These are phyloP conservation scores for Cyprinodon brontotheroides DNA, from an alignment of 2,113 vertebrate species.

Conservation along the genomic window DNA sequence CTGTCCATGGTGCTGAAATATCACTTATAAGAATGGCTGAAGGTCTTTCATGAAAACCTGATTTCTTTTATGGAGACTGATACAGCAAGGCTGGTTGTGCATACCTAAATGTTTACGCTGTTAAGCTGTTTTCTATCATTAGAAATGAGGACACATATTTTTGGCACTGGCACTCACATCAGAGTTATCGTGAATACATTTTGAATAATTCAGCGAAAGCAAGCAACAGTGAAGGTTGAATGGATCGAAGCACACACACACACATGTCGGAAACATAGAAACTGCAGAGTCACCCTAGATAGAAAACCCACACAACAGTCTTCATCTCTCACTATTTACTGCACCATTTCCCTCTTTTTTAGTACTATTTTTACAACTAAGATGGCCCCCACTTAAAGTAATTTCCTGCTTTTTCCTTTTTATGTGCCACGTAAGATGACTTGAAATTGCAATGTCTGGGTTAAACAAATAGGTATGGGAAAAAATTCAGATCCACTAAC, in stretches of 20 bases:
- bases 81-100: neutral
- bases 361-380: neutral
- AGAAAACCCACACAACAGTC: neutral
- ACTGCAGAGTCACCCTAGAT: conserved; percentile 36
- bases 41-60: neutral
- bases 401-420: neutral
- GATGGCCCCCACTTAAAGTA: neutral
- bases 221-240: neutral
- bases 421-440: neutral
- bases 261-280: conserved; percentile 14
- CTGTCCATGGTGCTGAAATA: conserved; percentile 51
- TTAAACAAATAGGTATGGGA: neutral
- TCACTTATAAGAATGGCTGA: neutral
- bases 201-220: conserved; percentile 46
- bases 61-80: neutral
- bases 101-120: neutral
- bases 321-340: conserved; percentile 2
- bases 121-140: conserved; percentile 1
- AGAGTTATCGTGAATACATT: conserved; percentile 24
- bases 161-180: conserved; percentile 4
- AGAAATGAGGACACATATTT: conserved; percentile 4
- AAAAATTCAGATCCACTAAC: neutral
- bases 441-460: neutral
- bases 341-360: rapidly evolving
- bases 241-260: neutral